Base-by-base conservation (phyloP, 2,888 invertebrate species). In the Hydropsyche betteni region DNA sequence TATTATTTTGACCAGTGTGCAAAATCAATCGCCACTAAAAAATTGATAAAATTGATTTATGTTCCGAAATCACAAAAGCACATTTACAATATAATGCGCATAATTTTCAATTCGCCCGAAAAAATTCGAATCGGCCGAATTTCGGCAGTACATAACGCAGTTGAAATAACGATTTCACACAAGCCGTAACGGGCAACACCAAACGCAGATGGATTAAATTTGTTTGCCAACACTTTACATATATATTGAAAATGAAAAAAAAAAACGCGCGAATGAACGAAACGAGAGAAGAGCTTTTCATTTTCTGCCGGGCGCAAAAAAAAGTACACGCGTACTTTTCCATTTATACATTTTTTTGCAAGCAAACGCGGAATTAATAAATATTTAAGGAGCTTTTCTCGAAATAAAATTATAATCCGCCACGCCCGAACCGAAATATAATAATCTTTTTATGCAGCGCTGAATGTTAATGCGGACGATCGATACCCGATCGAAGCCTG, bases 211-310 rank as follows among this genome's bases (percentile, higher is more conserved):
- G 64, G 64, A 64, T 64, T 64, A 64, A 64, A 64, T 64, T 64
- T 64, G 64, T 64, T 64, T 64, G 64, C 64, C 64, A 64, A 64
- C 64, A 64, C 64, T 64, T 64, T 64, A 64, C 64, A 64, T 64
- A 64, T 64, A 64, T 64, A 64, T 64, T 64, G 64, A 64, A 64
- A 64, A 64, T 33, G 34, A 64, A 36, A 55, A 55, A n/a, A 16
- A 55, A 55, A n/a, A 64, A 36, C 34, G 36, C 34, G 36, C 44
- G 44, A 24, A 24, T 2, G 44, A 44, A 44, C 44, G 10, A 10
- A 44, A 44, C 44, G 44, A 44, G 44, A 44, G 44, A 44, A 64
- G n/a, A 64, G 64, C 64, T 64, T 64, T 64, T 64, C 64, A 36
- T 64, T 64, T 64, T 64, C 36, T 33, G 33, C n/a, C 36, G 36